Evolutionary conservation across 2,888 invertebrate species (phyloP), one percentile per base, ranked within the genome.

Genomic region (Caenorhabditis virilis): DNA sequence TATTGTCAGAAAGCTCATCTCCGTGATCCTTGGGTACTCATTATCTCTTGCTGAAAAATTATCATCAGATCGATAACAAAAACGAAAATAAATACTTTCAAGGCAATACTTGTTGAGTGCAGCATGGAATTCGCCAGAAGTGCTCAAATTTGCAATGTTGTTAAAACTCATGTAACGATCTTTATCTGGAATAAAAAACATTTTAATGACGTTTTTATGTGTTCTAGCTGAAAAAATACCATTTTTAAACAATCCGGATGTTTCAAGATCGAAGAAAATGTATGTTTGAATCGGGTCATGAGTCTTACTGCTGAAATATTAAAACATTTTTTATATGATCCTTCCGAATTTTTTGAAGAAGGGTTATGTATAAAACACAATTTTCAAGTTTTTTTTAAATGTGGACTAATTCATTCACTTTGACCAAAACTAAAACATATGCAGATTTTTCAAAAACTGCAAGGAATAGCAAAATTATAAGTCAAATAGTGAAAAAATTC

Each of bases 221-320:
- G 11, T 36, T 9, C n/a, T 15, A 11, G 4, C n/a, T 5, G n/a
- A n/a, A 36, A 5, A 7, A 36, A 36, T 11, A 36, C n/a, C 9
- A 5, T 5, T 36, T 36, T 36, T n/a, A n/a, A 33, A 16, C 18
- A 77, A 41, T 13, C 72, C 78, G 3, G 74, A 76, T 41, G 74
- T 76, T 56, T 78, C 78, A 30, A 78, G 52, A 55, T 78, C 78
- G 38, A 76, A 66, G 65, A 78, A 78, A 5, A 78, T 55, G 48
- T 69, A 70, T 7, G 72, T 72, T 42, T 61, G 33, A 42, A 59
- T 47, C 15, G 18, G 13, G 2, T 58, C 56, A 18, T 18, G n/a
- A 2, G n/a, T 9, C 23, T 20, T 5, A 1, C 11, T 11, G 1
- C 66, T 60, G 55, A 25, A 63, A 57, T 11, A 9, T 33, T 5